Evolutionary conservation across 2,888 invertebrate species (phyloP).

Genomic region (Bombylius major): DNA sequence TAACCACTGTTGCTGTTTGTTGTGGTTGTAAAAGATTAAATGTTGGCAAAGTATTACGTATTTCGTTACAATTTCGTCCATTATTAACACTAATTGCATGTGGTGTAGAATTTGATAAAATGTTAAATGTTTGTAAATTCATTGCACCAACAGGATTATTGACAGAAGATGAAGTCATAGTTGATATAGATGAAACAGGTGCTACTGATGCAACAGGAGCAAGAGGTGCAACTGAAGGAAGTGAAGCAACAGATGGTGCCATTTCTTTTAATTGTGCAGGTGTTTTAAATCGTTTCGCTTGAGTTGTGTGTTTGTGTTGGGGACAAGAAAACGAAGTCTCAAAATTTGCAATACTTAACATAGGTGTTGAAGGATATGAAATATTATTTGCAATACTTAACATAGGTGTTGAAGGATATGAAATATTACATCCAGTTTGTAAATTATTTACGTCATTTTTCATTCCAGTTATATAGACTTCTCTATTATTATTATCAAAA

Average conservation of each 20-base stretch:
- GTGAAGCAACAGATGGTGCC: not conserved
- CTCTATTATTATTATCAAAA: not conserved
- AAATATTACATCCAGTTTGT: slow-evolving; percentile 2
- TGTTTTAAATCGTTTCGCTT: slow-evolving; percentile 9
- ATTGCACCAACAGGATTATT: not conserved
- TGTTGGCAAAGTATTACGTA: slow-evolving; percentile 9
- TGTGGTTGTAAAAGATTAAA: slow-evolving; percentile 13
- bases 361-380: slow-evolving; percentile 14
- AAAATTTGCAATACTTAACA: slow-evolving; percentile 15
- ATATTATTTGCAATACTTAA: slow-evolving; percentile 14
- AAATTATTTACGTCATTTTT: not conserved
- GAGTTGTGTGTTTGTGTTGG: not conserved
- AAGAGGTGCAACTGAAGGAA: not conserved
- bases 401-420: slow-evolving; percentile 15
- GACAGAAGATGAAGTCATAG: not conserved
- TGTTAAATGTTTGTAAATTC: slow-evolving; percentile 12
- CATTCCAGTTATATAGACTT: not conserved
- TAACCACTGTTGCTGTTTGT: slow-evolving; percentile 9
- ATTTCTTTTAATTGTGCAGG: slow-evolving; percentile 11
- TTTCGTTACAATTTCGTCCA: slow-evolving; percentile 5
- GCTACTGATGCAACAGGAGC: not conserved
- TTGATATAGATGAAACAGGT: not conserved
- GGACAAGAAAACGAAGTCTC: slow-evolving; percentile 11
- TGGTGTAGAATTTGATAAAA: slow-evolving; percentile 6
- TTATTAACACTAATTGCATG: slow-evolving; percentile 6